Conservation (phyloP, 1,140 invertebrate genomes). For the Neodiprion pinetum region DNA sequence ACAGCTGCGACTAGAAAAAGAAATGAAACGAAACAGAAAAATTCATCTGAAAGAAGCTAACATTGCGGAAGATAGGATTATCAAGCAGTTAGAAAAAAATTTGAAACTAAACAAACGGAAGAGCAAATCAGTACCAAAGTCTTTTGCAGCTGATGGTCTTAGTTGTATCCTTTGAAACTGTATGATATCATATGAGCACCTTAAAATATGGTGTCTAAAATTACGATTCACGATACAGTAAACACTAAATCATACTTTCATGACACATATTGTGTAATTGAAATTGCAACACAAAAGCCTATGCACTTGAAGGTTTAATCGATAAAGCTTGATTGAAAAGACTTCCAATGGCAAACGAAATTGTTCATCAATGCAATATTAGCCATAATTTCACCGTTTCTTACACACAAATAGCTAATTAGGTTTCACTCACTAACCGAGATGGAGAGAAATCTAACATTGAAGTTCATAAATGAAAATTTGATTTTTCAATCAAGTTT, state of each 20-base stretch:
- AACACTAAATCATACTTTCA: constrained; percentile 15
- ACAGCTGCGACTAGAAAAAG: constrained; percentile 60
- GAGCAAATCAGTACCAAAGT: constrained; percentile 76
- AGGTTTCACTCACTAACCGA: no score
- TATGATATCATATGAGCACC: constrained; percentile 9
- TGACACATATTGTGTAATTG: constrained; percentile 13
- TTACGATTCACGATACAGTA: constrained; percentile 13
- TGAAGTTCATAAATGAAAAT: constrained; percentile 6
- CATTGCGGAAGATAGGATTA: constrained; percentile 79
- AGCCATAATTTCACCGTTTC: no score
- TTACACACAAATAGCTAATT: no score
- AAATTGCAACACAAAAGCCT: neutral
- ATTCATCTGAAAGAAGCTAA: constrained; percentile 74
- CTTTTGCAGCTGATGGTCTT: constrained; percentile 82
- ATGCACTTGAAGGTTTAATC: no score
- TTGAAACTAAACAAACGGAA: constrained; percentile 82
- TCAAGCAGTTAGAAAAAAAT: constrained; percentile 83
- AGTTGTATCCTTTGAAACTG: constrained; percentile 79
- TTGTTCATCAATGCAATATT: no score
- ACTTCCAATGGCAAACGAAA: no score
- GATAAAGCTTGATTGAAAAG: no score
- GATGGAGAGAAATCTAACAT: neutral
- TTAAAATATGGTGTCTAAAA: constrained; percentile 19
- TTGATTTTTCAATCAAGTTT: neutral
- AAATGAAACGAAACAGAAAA: constrained; percentile 67